Evolutionary conservation across 2,797 vertebrate species (phyloP).

Genomic region (Phataginus tricuspis): DNA sequence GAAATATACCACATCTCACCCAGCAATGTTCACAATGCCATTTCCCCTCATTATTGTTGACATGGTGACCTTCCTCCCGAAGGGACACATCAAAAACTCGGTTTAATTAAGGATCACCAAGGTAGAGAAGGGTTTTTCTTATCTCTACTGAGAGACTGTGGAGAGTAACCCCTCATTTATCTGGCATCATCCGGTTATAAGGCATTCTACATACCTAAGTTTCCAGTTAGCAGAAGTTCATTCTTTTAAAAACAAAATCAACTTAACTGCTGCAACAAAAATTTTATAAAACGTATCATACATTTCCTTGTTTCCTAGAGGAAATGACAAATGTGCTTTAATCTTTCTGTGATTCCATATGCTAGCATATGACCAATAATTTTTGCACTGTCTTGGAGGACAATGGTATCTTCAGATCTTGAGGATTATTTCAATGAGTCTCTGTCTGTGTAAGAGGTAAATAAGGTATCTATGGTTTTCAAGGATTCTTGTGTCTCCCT

Average conservation of each 20-base stretch:
- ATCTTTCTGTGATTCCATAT: not conserved
- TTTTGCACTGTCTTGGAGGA: not conserved
- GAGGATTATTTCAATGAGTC: not conserved
- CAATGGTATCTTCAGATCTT: not conserved
- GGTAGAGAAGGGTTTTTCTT: not conserved
- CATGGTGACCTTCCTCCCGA: constrained; percentile 67
- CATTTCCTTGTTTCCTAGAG: not conserved
- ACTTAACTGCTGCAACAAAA: not conserved
- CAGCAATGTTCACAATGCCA: constrained; percentile 21
- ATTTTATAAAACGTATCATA: not conserved
- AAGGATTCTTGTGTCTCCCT: not conserved
- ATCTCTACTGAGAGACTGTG: not conserved
- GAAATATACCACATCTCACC: constrained; percentile 47
- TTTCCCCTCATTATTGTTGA: constrained; percentile 70
- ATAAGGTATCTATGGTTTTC: not conserved
- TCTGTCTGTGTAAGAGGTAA: not conserved
- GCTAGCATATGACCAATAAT: not conserved
- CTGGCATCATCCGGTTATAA: not conserved
- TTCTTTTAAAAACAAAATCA: not conserved
- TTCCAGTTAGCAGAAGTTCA: not conserved
- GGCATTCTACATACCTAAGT: not conserved
- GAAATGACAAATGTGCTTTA: not conserved
- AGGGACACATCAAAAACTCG: constrained; percentile 35
- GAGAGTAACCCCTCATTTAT: not conserved
- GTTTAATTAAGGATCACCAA: constrained; percentile 50